Evolutionary conservation across 1,140 invertebrate species (phyloP), one percentile per base, ranked within the genome.

Genomic region (Chironomus tepperi): DNA sequence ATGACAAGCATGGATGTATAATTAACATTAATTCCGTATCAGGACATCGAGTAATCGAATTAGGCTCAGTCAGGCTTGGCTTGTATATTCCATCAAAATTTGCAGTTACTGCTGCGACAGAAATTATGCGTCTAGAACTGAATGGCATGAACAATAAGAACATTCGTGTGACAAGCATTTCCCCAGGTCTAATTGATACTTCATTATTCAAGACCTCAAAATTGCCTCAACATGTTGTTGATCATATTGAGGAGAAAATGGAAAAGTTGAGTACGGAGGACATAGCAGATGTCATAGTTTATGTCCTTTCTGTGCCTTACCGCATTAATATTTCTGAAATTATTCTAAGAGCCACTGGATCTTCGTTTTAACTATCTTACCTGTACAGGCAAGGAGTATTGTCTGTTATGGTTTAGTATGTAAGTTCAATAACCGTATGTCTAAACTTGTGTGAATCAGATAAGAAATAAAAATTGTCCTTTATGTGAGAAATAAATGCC

Each of bases 41-140:
- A 0, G 87, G 87, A 0, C 86, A 87, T 76, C 80, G 78, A 34
- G 78, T 86, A 1, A 83, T 84, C 3, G 78, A 79, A 15, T 15
- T 78, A 3, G 47, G 47, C 0, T 12, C 47, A 15, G 12, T 12
- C 3, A 57, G n/a, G 15, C 82, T 83, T 7, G 83, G 82, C 72
- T 79, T 90, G 47, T 93, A 93, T 79, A 76, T 85, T 1, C 85
- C 88, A 10, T 88, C 87, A 18, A 93, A 93, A 84, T 86, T 86
- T 81, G 90, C 89, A 0, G 80, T 93, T 1, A 90, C 86, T 2
- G 88, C 87, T 0, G 81, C 93, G 75, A 86, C 87, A 1, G 85
- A 89, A 75, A 85, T 88, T 0, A 78, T 92, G 7, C 81, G 88
- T 43, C 85, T 86, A 47, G 92, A 94, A 80, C 83, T 94, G 12